These are phyloP conservation scores for Panurus biarmicus DNA, from an alignment of 2,113 vertebrate genomes.

Conservation along the genomic window DNA sequence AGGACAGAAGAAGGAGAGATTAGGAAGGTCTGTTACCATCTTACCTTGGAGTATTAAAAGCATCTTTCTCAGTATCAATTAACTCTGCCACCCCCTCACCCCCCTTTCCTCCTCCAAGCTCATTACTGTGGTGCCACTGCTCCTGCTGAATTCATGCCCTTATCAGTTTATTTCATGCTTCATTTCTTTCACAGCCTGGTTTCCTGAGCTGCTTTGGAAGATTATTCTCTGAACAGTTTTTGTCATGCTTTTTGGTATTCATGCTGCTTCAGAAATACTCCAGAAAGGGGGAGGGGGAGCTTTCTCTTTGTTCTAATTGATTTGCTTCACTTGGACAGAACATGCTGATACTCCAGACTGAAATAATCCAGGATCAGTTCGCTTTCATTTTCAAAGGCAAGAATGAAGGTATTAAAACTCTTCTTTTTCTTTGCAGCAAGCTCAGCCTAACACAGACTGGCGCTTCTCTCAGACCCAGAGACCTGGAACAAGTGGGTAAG, in stretches of 20 bases:
- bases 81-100: background rate
- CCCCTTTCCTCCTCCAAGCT: background rate
- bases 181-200: slow-evolving; percentile 56
- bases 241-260: slow-evolving; percentile 23
- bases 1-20: background rate
- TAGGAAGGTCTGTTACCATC: slow-evolving; percentile 25
- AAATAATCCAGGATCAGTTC: slow-evolving; percentile 45
- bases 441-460: slow-evolving; percentile 94
- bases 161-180: slow-evolving; percentile 64
- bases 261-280: slow-evolving; percentile 5
- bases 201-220: slow-evolving; percentile 44
- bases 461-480: slow-evolving; percentile 96
- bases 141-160: slow-evolving; percentile 34
- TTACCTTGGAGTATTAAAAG: slow-evolving; percentile 3
- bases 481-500: slow-evolving; percentile 97
- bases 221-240: slow-evolving; percentile 23
- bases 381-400: background rate
- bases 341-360: background rate
- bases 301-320: slow-evolving; percentile 42
- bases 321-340: slow-evolving; percentile 24
- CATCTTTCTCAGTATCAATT: slow-evolving; percentile 17
- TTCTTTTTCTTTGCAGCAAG: slow-evolving; percentile 86
- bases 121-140: slow-evolving; percentile 6
- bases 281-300: background rate
- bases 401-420: slow-evolving; percentile 54